Evolutionary conservation across 2,113 vertebrate genomes (phyloP).

Genomic region (Dicerorhinus sumatrensis): DNA sequence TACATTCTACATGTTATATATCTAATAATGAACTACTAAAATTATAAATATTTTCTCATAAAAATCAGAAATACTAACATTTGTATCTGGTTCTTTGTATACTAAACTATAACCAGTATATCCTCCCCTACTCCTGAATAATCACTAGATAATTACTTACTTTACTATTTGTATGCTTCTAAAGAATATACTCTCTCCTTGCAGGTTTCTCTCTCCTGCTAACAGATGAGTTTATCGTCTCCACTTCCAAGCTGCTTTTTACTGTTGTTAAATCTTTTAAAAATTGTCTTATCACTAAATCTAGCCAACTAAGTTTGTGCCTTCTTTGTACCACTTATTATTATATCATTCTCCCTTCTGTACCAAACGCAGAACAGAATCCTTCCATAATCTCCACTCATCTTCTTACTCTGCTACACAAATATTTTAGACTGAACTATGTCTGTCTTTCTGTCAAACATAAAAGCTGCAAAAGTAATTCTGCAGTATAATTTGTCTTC

Average conservation of each 20-base stretch:
- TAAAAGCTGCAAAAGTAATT: background rate
- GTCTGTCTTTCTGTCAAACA: background rate
- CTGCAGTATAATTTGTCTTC: background rate
- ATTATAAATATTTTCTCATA: conserved; percentile 10
- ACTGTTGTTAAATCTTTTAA: background rate
- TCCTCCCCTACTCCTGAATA: background rate
- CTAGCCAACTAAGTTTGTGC: background rate
- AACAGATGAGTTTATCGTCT: background rate
- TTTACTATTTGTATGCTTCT: background rate
- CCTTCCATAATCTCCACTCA: background rate
- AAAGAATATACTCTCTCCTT: background rate
- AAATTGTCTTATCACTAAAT: background rate
- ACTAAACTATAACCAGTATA: background rate
- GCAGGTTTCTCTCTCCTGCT: background rate
- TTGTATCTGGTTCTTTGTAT: background rate
- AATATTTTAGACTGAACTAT: background rate
- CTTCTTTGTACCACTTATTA: background rate
- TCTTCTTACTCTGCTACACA: background rate
- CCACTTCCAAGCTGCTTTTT: background rate
- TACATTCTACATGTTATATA: background rate
- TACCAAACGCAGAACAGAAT: background rate
- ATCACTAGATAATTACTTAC: background rate
- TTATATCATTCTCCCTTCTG: background rate
- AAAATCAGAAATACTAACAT: conserved; percentile 15
- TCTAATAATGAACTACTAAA: conserved; percentile 2